Percentiles rank a stretch among this genome's conserved stretches.
These are phyloP conservation scores for Holacanthella duospinosa DNA, from an alignment of 2,888 invertebrate genomes.

Conservation along the genomic window DNA sequence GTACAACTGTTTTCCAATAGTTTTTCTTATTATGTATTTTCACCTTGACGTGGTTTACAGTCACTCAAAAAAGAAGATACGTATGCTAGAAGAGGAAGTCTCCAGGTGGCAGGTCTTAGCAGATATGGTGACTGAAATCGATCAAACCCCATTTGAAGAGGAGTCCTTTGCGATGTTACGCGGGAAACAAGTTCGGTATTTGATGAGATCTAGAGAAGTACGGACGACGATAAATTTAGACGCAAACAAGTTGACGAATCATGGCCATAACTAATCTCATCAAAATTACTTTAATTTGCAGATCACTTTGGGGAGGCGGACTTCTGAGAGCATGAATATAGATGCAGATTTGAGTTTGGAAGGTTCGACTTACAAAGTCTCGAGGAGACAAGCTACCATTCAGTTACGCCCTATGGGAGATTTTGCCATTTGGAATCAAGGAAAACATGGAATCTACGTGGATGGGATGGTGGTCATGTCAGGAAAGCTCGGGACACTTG, in stretches of 20 bases:
- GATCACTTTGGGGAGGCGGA: slow-evolving; percentile 84
- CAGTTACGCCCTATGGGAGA: slow-evolving; percentile 82
- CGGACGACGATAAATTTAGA: slow-evolving; percentile 16
- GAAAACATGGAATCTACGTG: slow-evolving; percentile 85
- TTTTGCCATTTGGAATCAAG: slow-evolving; percentile 89
- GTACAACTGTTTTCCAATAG: neutral
- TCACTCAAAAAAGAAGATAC: slow-evolving; percentile 71
- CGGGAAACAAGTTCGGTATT: slow-evolving; percentile 80
- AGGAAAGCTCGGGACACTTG: slow-evolving; percentile 79
- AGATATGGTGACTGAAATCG: slow-evolving; percentile 68
- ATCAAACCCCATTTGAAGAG: slow-evolving; percentile 78
- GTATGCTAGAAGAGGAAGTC: slow-evolving; percentile 76
- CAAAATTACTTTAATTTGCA: slow-evolving; percentile 39
- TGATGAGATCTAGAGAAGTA: slow-evolving; percentile 85
- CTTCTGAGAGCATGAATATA: slow-evolving; percentile 67
- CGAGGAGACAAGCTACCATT: slow-evolving; percentile 83
- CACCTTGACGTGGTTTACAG: slow-evolving; percentile 42
- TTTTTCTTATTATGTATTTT: neutral
- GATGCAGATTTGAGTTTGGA: slow-evolving; percentile 89
- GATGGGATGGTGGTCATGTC: slow-evolving; percentile 81
- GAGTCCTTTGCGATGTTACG: slow-evolving; percentile 86
- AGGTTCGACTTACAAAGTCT: slow-evolving; percentile 88
- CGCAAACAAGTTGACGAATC: no score
- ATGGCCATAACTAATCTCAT: no score
- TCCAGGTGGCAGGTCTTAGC: slow-evolving; percentile 86